Evolutionary conservation across 64 coral and sea anemone genomes (phyloP).

Genomic region (Catalaphyllia jardinei): DNA sequence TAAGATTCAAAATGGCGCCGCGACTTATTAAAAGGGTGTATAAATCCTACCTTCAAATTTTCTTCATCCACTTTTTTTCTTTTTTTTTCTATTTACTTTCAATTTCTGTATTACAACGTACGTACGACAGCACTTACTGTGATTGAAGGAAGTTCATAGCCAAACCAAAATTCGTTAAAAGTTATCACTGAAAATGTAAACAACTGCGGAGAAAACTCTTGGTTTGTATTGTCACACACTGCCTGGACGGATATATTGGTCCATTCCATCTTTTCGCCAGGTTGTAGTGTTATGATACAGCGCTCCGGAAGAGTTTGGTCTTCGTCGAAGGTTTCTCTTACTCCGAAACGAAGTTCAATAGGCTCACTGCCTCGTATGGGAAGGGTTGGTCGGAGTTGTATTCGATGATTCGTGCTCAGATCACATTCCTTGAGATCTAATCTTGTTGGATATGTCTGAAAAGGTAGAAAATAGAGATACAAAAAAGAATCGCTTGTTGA

Average conservation of each 20-base stretch:
- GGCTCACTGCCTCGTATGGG: not conserved
- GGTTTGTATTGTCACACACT: not conserved
- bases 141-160: not conserved
- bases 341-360: no score
- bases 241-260: not conserved
- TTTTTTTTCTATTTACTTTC: no score
- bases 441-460: no score
- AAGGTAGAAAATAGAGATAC: no score
- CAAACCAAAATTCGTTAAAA: not conserved
- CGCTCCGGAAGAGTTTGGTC: not conserved
- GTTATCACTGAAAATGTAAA: not conserved
- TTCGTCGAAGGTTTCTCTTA: not conserved
- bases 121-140: not conserved
- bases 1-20: no score
- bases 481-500: no score
- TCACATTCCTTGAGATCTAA: no score
- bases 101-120: no score
- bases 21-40: no score
- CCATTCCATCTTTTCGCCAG: not conserved
- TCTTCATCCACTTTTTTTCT: no score
- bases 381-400: not conserved
- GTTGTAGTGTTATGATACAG: not conserved
- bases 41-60: no score
- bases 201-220: not conserved
- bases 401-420: no score